phyloP scores from a whole-genome alignment of 2,888 invertebrate genomes.

The Julus scandinavius region DNA sequence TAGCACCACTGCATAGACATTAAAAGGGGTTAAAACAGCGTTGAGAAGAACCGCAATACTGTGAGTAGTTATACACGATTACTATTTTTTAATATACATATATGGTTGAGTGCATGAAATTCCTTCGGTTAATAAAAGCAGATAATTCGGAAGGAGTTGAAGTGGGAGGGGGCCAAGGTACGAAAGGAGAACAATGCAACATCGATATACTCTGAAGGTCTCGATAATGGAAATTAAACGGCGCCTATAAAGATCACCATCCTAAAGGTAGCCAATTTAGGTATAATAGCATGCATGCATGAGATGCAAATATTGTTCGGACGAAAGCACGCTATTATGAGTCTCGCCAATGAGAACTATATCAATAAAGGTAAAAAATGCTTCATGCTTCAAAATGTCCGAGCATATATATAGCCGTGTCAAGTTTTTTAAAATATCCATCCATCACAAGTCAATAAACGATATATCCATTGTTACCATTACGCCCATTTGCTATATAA shows the following conservation, averaged over 20 bases:
- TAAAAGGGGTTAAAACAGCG: background rate
- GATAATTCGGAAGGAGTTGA: background rate
- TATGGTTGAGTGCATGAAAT: background rate
- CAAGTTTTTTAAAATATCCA: background rate
- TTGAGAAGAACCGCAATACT: background rate
- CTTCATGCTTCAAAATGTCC: background rate
- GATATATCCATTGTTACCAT: background rate
- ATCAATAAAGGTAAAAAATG: background rate
- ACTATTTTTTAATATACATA: background rate
- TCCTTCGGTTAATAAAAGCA: background rate
- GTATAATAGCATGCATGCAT: background rate
- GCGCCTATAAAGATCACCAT: background rate
- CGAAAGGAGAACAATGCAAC: background rate
- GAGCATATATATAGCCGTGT: background rate
- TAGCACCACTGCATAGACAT: too few relatives aligned
- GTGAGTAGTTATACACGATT: background rate
- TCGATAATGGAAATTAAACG: background rate
- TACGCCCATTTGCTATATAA: background rate
- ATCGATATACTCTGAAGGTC: background rate
- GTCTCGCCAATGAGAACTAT: background rate
- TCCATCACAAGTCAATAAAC: constrained; percentile 16
- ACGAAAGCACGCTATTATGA: background rate
- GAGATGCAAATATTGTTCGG: background rate
- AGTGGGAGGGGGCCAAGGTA: background rate
- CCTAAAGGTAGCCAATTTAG: background rate